Evolutionary conservation across 2,888 invertebrate genomes (phyloP).

Genomic region (Timandra comae): DNA sequence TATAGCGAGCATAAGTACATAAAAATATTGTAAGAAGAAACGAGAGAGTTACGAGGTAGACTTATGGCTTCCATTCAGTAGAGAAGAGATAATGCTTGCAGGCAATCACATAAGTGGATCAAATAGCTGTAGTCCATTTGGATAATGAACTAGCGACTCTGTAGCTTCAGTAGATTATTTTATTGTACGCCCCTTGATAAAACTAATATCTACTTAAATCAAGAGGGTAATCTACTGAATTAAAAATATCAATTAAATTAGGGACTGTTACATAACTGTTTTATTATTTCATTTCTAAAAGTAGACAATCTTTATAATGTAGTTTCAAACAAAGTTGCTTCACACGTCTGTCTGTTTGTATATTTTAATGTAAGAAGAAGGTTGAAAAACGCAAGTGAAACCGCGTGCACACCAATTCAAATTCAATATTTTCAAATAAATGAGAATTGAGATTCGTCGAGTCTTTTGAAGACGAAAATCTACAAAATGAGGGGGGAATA

Average conservation of each 20-base stretch:
- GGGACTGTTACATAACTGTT: no score
- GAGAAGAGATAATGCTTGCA: slow-evolving; percentile 73
- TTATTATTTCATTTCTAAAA: no score
- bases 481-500: no score
- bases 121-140: slow-evolving; percentile 77
- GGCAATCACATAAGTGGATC: slow-evolving; percentile 77
- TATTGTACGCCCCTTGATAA: slow-evolving; percentile 53
- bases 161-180: slow-evolving; percentile 51
- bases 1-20: slow-evolving; percentile 42
- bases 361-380: no score
- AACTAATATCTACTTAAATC: slow-evolving; percentile 40
- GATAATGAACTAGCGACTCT: slow-evolving; percentile 72
- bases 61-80: slow-evolving; percentile 71
- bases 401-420: no score
- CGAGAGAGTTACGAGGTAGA: slow-evolving; percentile 71
- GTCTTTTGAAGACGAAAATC: no score
- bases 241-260: slow-evolving; percentile 14
- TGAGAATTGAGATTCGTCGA: no score
- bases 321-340: no score
- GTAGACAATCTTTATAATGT: no score
- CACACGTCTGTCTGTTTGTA: no score
- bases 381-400: no score
- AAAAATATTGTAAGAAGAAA: slow-evolving; percentile 62
- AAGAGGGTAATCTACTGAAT: slow-evolving; percentile 20
- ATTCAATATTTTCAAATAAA: no score